Conservation (phyloP, 2,113 vertebrate genomes). For the Hippocampus barbouri region DNA sequence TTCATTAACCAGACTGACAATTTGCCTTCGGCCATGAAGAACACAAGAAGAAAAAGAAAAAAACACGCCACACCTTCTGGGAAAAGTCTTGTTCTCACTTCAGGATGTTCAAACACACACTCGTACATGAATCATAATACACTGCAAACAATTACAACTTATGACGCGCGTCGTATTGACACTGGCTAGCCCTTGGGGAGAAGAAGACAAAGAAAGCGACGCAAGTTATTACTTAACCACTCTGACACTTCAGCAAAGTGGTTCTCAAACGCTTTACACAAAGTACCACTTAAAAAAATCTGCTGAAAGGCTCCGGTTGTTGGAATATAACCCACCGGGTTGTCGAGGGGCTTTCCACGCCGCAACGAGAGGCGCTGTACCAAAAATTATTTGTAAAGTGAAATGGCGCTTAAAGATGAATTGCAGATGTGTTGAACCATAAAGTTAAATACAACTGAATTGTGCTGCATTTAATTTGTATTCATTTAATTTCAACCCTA, state of each 20-base stretch:
- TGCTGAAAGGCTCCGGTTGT: too few relatives aligned
- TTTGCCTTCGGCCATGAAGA: neutral
- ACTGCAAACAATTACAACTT: neutral
- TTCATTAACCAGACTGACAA: neutral
- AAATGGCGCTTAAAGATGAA: too few relatives aligned
- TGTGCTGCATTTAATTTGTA: too few relatives aligned
- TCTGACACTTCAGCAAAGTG: neutral
- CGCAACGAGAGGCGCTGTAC: too few relatives aligned
- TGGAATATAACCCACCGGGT: too few relatives aligned
- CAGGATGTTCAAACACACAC: neutral
- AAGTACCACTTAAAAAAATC: neutral
- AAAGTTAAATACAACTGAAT: too few relatives aligned
- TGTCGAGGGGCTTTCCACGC: too few relatives aligned
- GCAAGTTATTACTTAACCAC: neutral
- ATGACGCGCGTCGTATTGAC: neutral
- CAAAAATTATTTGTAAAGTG: too few relatives aligned
- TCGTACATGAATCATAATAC: neutral
- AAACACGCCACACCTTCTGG: neutral
- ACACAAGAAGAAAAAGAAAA: too few relatives aligned
- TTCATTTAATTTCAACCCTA: too few relatives aligned
- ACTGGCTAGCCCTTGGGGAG: neutral
- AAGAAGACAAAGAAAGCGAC: neutral
- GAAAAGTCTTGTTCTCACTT: neutral
- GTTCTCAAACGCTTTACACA: neutral
- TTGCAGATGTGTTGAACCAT: too few relatives aligned